These are phyloP conservation scores for Calyptomena viridis DNA, from an alignment of 2,113 vertebrate species.

Conservation along the genomic window DNA sequence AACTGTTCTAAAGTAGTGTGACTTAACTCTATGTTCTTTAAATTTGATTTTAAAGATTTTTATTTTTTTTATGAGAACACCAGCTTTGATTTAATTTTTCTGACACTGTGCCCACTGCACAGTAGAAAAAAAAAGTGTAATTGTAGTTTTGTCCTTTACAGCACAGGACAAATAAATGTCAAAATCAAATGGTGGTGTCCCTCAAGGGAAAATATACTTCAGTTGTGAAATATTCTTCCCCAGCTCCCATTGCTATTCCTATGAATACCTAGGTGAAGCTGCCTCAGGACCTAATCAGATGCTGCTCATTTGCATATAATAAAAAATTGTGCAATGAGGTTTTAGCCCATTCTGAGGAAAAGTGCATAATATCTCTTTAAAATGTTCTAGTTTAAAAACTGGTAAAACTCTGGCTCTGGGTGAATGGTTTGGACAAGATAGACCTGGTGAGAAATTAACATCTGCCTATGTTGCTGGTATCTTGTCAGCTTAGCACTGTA, in stretches of 20 bases:
- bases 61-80: conserved; percentile 27
- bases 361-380: conserved; percentile 43
- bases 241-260: conserved; percentile 68
- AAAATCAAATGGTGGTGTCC: conserved; percentile 80
- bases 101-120: conserved; percentile 69
- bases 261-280: conserved; percentile 77
- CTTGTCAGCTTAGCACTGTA: conserved; percentile 35
- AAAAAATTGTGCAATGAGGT: conserved; percentile 68
- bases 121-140: conserved; percentile 67
- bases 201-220: conserved; percentile 75
- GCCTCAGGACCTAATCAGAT: conserved; percentile 84
- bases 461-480: conserved; percentile 4
- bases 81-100: conserved; percentile 75
- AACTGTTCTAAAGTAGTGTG: not conserved
- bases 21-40: conserved; percentile 50
- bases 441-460: conserved; percentile 16
- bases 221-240: conserved; percentile 76
- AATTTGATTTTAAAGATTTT: conserved; percentile 52
- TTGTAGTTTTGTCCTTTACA: conserved; percentile 82
- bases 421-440: not conserved
- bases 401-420: not conserved
- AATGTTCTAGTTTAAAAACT: conserved; percentile 42
- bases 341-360: conserved; percentile 60
- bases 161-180: conserved; percentile 85
- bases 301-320: conserved; percentile 78